phyloP scores from a whole-genome alignment of 2,113 vertebrate species.

The Nettapus auritus region DNA sequence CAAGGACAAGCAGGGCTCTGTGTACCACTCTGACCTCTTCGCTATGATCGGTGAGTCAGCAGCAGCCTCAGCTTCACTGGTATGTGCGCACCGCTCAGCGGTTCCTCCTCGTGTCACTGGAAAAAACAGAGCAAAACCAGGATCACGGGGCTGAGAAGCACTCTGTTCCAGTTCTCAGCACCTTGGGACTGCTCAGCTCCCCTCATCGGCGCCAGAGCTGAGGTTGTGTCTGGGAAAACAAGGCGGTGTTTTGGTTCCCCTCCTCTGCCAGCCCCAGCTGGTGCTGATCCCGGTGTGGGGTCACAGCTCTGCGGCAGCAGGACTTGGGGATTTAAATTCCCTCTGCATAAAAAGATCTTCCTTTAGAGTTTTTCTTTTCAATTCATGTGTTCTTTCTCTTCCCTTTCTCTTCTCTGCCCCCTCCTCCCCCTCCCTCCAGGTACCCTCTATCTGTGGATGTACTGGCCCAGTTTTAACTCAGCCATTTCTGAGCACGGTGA shows the following conservation, averaged over 20 bases:
- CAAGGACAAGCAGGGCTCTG: slow-evolving; percentile 83
- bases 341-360: not conserved
- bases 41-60: slow-evolving; percentile 91
- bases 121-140: not conserved
- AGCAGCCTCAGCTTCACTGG: not conserved
- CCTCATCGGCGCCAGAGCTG: not conserved
- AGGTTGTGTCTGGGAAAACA: not conserved
- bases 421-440: slow-evolving; percentile 71
- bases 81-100: rapidly evolving
- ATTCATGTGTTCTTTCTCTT: not conserved
- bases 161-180: not conserved
- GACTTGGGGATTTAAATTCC: not conserved
- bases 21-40: slow-evolving; percentile 92
- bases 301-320: rapidly evolving
- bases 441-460: slow-evolving; percentile 96
- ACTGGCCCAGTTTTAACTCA: slow-evolving; percentile 98
- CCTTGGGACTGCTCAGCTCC: not conserved
- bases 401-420: not conserved
- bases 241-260: not conserved
- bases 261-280: not conserved
- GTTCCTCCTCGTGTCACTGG: not conserved
- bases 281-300: not conserved
- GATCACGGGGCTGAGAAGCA: not conserved
- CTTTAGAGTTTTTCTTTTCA: not conserved
- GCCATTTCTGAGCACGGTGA: slow-evolving; percentile 88